Conservation (phyloP, 1,140 invertebrate species). For the Tetranychus cinnabarinus region DNA sequence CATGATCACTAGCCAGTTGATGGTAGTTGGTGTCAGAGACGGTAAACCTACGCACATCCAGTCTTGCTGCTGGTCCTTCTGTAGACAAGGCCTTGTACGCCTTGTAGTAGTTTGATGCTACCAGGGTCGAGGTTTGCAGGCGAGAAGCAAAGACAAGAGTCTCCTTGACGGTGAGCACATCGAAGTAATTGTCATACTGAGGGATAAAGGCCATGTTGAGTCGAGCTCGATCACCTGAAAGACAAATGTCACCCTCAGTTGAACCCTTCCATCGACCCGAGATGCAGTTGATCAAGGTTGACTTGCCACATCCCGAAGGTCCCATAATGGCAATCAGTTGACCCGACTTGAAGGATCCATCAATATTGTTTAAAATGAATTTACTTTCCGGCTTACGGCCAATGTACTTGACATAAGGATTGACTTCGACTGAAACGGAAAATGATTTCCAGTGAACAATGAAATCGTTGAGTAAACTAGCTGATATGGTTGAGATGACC, state of each 20-base stretch:
- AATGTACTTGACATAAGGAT: background rate
- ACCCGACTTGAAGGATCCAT: conserved; percentile 18
- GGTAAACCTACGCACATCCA: background rate
- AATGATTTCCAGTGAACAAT: background rate
- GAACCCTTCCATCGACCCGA: conserved; percentile 5
- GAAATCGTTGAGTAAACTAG: background rate
- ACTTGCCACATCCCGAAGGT: conserved; percentile 34
- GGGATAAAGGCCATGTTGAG: background rate
- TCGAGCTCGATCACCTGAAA: background rate
- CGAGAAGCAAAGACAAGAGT: background rate
- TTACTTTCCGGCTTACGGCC: background rate
- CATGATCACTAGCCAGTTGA: background rate
- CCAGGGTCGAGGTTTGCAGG: background rate
- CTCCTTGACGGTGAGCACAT: background rate
- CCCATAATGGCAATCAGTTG: conserved; percentile 29
- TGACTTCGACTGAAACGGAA: background rate
- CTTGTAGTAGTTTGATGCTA: background rate
- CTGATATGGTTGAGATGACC: background rate
- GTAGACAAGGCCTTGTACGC: background rate
- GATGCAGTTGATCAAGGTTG: conserved; percentile 17
- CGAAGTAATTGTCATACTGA: background rate
- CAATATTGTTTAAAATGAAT: conserved; percentile 19
- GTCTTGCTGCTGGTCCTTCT: background rate
- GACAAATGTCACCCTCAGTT: background rate
- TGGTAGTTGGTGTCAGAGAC: background rate